Evolutionary conservation across 2,113 vertebrate genomes (phyloP).

Genomic region (Piliocolobus tephrosceles): DNA sequence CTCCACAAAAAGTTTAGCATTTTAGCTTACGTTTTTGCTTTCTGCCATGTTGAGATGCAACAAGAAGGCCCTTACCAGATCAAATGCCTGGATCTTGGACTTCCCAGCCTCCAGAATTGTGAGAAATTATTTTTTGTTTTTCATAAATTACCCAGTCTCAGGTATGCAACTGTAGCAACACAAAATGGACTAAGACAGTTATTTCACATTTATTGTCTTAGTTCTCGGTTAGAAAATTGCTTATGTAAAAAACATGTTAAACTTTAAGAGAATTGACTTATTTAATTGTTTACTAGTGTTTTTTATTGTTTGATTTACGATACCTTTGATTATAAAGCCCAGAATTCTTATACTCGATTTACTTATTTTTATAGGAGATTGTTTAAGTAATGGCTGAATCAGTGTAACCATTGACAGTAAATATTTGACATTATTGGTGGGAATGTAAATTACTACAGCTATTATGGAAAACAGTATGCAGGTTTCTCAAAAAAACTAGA

Average conservation of each 20-base stretch:
- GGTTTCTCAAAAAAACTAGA: not conserved
- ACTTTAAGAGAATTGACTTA: constrained; percentile 7
- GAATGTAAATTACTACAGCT: not conserved
- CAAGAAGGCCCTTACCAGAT: not conserved
- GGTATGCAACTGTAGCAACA: not conserved
- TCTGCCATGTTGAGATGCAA: not conserved
- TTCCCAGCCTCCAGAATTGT: not conserved
- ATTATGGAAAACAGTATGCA: not conserved
- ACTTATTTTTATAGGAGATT: not conserved
- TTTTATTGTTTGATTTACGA: not conserved
- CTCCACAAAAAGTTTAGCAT: not conserved
- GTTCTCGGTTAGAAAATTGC: not conserved
- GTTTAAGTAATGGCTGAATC: not conserved
- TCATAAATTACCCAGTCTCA: not conserved
- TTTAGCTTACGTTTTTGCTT: not conserved
- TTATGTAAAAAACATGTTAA: not conserved
- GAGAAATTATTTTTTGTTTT: not conserved
- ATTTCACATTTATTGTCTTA: constrained; percentile 18
- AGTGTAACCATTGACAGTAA: not conserved
- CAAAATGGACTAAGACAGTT: not conserved
- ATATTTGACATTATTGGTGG: not conserved
- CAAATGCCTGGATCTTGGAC: not conserved
- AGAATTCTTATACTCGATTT: not conserved
- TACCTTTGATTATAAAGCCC: not conserved
- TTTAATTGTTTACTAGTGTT: not conserved